phyloP scores from a whole-genome alignment of 2,113 vertebrate genomes.

The Psettodes erumei region DNA sequence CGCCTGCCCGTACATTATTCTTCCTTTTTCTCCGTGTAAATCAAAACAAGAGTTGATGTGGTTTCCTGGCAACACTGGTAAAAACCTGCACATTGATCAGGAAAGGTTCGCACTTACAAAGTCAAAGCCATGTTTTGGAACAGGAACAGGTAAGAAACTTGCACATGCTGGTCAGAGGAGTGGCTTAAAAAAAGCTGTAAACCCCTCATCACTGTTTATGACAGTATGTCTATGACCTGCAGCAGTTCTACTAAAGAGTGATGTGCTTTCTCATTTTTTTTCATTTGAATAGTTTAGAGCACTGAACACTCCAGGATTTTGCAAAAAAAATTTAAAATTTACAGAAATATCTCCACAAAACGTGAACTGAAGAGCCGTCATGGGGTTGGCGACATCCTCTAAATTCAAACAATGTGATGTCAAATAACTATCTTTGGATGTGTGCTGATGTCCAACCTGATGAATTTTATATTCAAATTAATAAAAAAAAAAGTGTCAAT shows the following conservation, averaged over 20 bases:
- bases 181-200: background rate
- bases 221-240: background rate
- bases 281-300: too few species aligned
- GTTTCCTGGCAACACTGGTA: background rate
- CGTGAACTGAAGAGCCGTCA: too few species aligned
- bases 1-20: background rate
- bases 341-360: too few species aligned
- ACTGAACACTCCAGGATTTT: too few species aligned
- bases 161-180: background rate
- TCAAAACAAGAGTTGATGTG: background rate
- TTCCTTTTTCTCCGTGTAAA: background rate
- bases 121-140: background rate
- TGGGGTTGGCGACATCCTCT: too few species aligned
- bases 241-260: background rate
- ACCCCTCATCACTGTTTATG: background rate
- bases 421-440: background rate
- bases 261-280: too few species aligned
- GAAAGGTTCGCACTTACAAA: background rate
- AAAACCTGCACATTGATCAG: constrained; percentile 12
- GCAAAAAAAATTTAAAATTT: too few species aligned
- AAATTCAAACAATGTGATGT: background rate
- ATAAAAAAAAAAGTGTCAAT: background rate
- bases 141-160: background rate
- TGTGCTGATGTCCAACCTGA: background rate
- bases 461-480: background rate